phyloP scores from a whole-genome alignment of 2,797 vertebrate genomes.

The Esox masquinongy region DNA sequence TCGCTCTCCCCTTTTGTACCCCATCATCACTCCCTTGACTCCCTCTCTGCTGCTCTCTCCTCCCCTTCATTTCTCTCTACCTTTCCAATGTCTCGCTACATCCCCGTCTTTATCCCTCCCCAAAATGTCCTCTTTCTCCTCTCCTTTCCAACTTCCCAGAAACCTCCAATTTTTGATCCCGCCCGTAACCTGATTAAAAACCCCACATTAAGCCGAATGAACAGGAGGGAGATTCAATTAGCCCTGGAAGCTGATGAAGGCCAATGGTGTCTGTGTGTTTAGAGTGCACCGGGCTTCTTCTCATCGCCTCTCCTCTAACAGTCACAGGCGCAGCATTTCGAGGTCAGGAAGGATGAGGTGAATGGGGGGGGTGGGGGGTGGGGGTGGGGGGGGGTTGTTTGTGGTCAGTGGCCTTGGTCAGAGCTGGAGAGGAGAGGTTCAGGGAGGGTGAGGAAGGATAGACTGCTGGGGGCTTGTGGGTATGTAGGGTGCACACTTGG shows the following conservation, averaged over 20 bases:
- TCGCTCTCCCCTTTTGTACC: not conserved
- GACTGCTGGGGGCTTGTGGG: not conserved
- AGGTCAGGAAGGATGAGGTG: conserved; percentile 30
- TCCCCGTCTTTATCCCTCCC: not conserved
- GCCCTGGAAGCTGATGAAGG: conserved; percentile 52
- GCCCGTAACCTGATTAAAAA: conserved; percentile 57
- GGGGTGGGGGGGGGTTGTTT: too few relatives aligned
- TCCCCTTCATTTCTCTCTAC: not conserved
- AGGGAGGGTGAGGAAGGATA: not conserved
- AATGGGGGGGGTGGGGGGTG: not conserved
- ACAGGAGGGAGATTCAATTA: conserved; percentile 62
- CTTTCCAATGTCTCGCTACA: not conserved
- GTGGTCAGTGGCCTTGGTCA: too few relatives aligned
- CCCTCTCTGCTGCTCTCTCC: not conserved
- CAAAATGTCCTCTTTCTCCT: conserved; percentile 15
- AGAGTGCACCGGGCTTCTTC: conserved; percentile 32
- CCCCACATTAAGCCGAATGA: conserved; percentile 54
- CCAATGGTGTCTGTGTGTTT: conserved; percentile 13
- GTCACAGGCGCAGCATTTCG: conserved; percentile 9
- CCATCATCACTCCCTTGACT: not conserved
- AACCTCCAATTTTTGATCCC: conserved; percentile 51
- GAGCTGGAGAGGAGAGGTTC: too few relatives aligned
- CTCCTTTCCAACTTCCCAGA: conserved; percentile 46
- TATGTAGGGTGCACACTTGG: not conserved
- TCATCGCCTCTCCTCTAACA: conserved; percentile 40